Conservation (phyloP, 2,113 vertebrate species). For the Albula goreensis region DNA sequence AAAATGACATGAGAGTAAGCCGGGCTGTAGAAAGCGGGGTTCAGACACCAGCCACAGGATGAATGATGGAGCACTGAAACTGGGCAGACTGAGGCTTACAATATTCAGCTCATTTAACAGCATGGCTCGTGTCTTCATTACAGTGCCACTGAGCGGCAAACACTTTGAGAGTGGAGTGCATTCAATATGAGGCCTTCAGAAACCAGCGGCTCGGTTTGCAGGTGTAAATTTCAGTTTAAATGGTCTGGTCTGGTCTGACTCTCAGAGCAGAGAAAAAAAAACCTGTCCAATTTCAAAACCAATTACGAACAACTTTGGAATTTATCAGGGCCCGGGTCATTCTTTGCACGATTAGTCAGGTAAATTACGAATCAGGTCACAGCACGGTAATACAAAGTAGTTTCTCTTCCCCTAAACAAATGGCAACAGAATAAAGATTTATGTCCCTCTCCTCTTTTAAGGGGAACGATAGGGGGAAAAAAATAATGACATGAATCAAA, state of each 20-base stretch:
- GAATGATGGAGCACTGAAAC: no score
- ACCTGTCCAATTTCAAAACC: constrained; percentile 25
- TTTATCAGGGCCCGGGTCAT: constrained; percentile 37
- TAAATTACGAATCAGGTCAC: constrained; percentile 37
- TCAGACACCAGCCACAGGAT: no score
- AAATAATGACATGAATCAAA: not conserved
- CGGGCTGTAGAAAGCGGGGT: no score
- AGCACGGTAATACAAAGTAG: not conserved
- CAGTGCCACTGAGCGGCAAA: constrained; percentile 44
- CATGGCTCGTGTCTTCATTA: no score
- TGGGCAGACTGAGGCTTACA: no score
- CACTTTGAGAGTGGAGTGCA: constrained; percentile 42
- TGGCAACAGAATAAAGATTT: constrained; percentile 15
- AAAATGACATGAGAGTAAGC: no score
- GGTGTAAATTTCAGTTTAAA: constrained; percentile 28
- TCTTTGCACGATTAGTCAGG: constrained; percentile 26
- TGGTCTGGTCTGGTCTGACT: constrained; percentile 36
- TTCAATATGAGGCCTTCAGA: not conserved
- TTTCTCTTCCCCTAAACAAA: not conserved
- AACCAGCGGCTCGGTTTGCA: constrained; percentile 28
- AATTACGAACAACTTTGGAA: constrained; percentile 2
- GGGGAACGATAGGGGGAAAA: constrained; percentile 4
- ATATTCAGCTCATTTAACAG: no score
- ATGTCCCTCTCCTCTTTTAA: constrained; percentile 9
- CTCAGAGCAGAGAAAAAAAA: constrained; percentile 10